Percentiles rank a stretch among this genome's conserved stretches.
Evolutionary conservation across 1,140 invertebrate species (phyloP).

Genomic region (Tigriopus japonicus): DNA sequence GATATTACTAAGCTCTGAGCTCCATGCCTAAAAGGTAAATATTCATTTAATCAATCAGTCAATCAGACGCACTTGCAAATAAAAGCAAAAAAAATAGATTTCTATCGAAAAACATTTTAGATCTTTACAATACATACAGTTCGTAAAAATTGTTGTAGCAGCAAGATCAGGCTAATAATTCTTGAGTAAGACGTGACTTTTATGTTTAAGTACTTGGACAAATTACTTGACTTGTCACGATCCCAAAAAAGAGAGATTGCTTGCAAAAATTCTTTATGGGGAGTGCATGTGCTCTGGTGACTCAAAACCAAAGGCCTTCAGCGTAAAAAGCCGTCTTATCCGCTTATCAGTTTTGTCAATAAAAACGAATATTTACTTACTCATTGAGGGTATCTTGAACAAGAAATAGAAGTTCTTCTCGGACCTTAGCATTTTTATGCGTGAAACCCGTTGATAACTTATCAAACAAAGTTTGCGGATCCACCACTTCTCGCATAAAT

Average conservation of each 20-base stretch:
- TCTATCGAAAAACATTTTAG: background rate
- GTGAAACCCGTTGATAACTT: constrained; percentile 48
- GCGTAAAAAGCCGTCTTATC: no score
- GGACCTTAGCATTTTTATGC: constrained; percentile 67
- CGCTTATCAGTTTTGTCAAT: no score
- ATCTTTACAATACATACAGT: background rate
- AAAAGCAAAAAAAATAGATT: constrained; percentile 11
- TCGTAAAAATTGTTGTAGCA: no score
- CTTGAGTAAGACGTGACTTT: no score
- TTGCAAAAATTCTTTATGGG: no score
- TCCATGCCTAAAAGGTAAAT: constrained; percentile 45
- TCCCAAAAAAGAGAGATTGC: no score
- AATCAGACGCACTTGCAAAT: constrained; percentile 12
- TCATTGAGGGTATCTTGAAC: constrained; percentile 60
- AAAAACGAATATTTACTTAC: constrained; percentile 30
- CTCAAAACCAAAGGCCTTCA: no score
- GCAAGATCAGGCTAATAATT: no score
- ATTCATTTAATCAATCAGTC: background rate
- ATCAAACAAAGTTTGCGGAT: constrained; percentile 59
- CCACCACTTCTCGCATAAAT: constrained; percentile 52
- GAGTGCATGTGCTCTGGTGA: no score
- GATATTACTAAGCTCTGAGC: constrained; percentile 55
- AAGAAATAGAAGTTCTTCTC: constrained; percentile 57
- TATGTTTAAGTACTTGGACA: no score
- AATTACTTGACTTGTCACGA: no score